Evolutionary conservation across 64 coral and sea anemone genomes (phyloP).

Genomic region (Dendronephthya gigantea): DNA sequence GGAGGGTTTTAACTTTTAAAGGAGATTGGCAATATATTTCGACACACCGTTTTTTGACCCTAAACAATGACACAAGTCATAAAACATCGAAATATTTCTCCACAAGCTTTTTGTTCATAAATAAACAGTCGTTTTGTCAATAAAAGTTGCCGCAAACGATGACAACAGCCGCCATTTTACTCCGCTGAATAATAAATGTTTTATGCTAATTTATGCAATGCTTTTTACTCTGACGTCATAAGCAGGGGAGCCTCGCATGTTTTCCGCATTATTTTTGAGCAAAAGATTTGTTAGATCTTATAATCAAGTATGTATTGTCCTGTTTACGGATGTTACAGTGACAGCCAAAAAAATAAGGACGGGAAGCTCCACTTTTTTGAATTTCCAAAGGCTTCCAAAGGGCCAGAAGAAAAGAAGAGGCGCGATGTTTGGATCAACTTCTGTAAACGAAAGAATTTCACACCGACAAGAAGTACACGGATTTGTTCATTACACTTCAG

Average conservation of each 20-base stretch:
- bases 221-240: not conserved
- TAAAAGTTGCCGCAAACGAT: no score
- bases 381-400: not conserved
- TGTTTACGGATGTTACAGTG: not conserved
- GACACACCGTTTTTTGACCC: no score
- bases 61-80: no score
- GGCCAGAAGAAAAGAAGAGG: not conserved
- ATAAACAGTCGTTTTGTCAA: no score
- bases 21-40: no score
- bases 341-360: not conserved
- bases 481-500: slow-evolving; percentile 1
- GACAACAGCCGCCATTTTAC: no score
- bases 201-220: not conserved
- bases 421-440: not conserved
- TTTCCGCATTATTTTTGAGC: no score
- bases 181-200: not conserved
- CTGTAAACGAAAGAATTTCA: not conserved
- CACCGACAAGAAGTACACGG: not conserved
- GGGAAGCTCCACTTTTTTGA: not conserved
- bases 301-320: not conserved
- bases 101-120: no score
- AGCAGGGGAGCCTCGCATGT: not conserved
- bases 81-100: no score
- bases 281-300: not conserved
- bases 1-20: no score